phyloP scores from a whole-genome alignment of 35 echinoderm and acorn worm genomes.

The Amphiura filiformis region DNA sequence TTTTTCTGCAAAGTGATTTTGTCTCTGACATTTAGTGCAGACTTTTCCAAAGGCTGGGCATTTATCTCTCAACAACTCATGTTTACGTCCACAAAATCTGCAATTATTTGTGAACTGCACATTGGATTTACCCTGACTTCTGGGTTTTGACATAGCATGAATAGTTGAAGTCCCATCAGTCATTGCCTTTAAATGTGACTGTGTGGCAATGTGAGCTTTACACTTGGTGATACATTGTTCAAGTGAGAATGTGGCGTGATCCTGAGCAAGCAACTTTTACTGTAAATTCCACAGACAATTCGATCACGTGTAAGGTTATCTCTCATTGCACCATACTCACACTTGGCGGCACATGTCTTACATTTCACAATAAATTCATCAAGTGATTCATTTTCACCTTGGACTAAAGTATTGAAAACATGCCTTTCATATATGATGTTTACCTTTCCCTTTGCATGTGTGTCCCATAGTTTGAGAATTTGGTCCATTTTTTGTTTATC shows the following conservation, averaged over 20 bases:
- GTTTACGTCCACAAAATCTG: not conserved
- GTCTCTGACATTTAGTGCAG: not conserved
- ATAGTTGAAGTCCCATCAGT: not conserved
- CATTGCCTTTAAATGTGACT: not conserved
- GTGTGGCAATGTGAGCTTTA: not conserved
- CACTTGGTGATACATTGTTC: not conserved
- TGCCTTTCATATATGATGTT: not conserved
- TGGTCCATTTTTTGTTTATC: not conserved
- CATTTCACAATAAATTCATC: slow-evolving; percentile 54
- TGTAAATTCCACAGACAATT: slow-evolving; percentile 19
- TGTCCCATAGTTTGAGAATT: not conserved
- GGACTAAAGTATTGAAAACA: not conserved
- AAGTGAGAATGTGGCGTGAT: not conserved
- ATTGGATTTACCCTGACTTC: not conserved
- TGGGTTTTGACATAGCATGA: not conserved
- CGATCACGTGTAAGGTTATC: slow-evolving; percentile 45
- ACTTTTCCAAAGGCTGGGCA: slow-evolving; percentile 25
- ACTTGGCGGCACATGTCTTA: slow-evolving; percentile 44
- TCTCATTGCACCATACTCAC: slow-evolving; percentile 49
- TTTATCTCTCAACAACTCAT: not conserved
- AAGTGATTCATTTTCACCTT: slow-evolving; percentile 39
- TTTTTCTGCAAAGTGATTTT: not conserved
- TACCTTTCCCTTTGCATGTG: not conserved
- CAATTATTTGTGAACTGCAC: not conserved
- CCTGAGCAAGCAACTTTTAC: no score